Conservation (phyloP, 2,888 invertebrate species). For the Apamea crenata region DNA sequence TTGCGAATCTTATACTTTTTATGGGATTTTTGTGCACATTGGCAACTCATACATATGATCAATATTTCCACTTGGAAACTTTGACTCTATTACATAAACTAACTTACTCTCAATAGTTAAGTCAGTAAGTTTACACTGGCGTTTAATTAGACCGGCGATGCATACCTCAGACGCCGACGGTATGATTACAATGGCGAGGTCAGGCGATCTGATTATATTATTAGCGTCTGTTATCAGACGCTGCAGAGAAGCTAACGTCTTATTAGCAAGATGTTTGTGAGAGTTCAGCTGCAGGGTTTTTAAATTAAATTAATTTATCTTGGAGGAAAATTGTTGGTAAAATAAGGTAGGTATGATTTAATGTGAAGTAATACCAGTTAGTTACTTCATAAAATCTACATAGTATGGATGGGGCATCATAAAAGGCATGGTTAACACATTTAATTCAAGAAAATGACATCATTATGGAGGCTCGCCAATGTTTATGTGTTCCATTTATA, state of each 20-base stretch:
- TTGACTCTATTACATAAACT: background rate
- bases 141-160: slow-evolving; percentile 1
- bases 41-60: background rate
- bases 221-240: slow-evolving; percentile 10
- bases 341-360: background rate
- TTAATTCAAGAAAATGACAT: slow-evolving; percentile 10
- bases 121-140: background rate
- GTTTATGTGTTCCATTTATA: background rate
- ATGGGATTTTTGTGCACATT: background rate
- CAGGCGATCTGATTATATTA: slow-evolving; percentile 2
- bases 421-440: background rate
- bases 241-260: background rate
- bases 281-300: background rate
- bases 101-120: background rate
- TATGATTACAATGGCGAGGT: slow-evolving; percentile 5
- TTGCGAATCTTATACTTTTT: background rate
- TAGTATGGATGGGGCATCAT: background rate
- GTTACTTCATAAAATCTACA: background rate
- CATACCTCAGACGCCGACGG: background rate
- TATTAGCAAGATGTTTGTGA: slow-evolving; percentile 20
- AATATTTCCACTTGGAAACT: background rate
- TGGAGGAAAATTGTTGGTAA: background rate
- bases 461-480: slow-evolving; percentile 11
- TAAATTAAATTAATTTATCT: background rate
- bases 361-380: background rate